These are phyloP conservation scores for Macroglossus sobrinus DNA, from an alignment of 2,113 vertebrate species.

Conservation along the genomic window DNA sequence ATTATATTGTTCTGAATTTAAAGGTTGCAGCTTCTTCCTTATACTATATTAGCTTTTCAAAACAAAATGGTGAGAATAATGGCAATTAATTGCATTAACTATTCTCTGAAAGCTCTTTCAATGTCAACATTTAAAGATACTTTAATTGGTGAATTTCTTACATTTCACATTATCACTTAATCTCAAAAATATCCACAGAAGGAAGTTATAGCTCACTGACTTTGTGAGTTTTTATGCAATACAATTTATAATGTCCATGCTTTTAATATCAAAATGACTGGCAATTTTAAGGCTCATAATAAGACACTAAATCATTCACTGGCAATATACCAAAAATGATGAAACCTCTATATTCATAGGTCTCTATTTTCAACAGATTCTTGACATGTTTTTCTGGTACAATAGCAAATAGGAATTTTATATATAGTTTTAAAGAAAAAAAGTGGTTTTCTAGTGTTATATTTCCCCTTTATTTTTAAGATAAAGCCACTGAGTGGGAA, in stretches of 20 bases:
- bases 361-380: not conserved
- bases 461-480: not conserved
- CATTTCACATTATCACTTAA: not conserved
- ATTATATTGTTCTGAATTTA: not conserved
- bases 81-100: not conserved
- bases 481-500: not conserved
- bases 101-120: not conserved
- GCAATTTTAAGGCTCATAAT: not conserved
- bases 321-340: not conserved
- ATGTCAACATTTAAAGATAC: not conserved
- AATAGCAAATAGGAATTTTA: not conserved
- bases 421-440: not conserved
- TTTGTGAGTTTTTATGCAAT: not conserved
- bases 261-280: conserved; percentile 8
- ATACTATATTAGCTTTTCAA: not conserved
- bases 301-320: not conserved
- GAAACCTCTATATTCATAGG: not conserved
- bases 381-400: not conserved
- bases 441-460: not conserved
- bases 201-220: not conserved
- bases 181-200: not conserved
- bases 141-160: not conserved
- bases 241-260: not conserved
- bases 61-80: not conserved
- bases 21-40: not conserved